Conservation (phyloP, 2,113 vertebrate species). For the Triplophysa dalaica region DNA sequence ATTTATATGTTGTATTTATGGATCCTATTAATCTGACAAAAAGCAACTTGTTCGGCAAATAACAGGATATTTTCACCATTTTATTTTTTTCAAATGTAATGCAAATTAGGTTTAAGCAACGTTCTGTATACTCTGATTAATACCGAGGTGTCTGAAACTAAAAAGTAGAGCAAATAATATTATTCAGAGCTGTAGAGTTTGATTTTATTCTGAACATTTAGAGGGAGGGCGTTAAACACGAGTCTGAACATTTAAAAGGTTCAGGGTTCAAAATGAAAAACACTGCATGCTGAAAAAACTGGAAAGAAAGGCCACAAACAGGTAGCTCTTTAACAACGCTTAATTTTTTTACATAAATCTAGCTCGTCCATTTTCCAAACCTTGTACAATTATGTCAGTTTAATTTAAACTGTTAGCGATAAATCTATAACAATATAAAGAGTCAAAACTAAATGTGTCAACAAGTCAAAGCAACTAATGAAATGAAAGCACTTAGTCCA, state of each 20-base stretch:
- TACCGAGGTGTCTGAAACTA: neutral
- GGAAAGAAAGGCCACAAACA: too few species aligned
- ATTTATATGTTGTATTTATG: neutral
- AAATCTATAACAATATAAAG: too few species aligned
- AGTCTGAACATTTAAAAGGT: neutral
- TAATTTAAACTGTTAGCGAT: too few species aligned
- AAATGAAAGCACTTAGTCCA: too few species aligned
- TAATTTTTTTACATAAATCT: too few species aligned
- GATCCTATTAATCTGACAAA: neutral
- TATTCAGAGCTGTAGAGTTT: slow-evolving; percentile 41
- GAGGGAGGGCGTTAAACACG: slow-evolving; percentile 1
- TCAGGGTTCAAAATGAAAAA: neutral
- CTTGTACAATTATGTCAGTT: too few species aligned
- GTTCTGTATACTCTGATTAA: neutral
- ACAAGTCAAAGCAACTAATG: too few species aligned
- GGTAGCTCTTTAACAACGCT: too few species aligned
- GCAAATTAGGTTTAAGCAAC: slow-evolving; percentile 7
- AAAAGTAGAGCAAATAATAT: slow-evolving; percentile 48
- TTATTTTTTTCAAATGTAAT: neutral
- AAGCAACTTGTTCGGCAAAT: neutral
- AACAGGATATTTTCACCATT: neutral
- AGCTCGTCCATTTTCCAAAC: too few species aligned
- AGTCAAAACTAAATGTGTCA: too few species aligned
- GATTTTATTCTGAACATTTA: slow-evolving; percentile 29
- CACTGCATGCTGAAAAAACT: neutral